Evolutionary conservation across 2,113 vertebrate genomes (phyloP).

Genomic region (Stercorarius parasiticus): DNA sequence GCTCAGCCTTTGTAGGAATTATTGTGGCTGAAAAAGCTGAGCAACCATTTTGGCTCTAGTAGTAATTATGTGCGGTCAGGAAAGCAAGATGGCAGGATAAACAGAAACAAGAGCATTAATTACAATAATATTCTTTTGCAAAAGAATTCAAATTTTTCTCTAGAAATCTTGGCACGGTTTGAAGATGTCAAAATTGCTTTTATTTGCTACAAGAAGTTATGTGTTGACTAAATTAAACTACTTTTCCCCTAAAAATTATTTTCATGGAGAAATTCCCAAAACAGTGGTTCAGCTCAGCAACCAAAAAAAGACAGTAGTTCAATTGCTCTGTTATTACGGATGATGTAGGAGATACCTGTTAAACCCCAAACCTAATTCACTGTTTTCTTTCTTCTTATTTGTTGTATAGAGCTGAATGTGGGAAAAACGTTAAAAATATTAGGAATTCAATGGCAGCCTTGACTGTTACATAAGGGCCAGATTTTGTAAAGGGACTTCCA

Average conservation of each 20-base stretch:
- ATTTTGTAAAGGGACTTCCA: background rate
- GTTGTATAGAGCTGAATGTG: background rate
- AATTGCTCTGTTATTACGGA: background rate
- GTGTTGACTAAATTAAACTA: background rate
- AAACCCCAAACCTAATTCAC: background rate
- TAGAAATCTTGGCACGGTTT: background rate
- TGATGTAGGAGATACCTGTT: background rate
- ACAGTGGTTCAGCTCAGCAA: background rate
- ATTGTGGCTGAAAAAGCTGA: background rate
- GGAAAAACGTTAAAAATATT: background rate
- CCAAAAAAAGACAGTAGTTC: background rate
- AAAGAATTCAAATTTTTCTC: background rate
- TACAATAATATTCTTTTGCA: background rate
- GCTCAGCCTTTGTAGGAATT: background rate
- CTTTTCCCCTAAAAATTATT: background rate
- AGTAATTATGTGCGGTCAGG: rapidly evolving
- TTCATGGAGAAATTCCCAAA: background rate
- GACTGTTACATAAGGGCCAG: background rate
- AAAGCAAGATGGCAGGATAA: background rate
- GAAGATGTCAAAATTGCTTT: background rate
- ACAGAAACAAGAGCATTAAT: background rate
- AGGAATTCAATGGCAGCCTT: background rate
- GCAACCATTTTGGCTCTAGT: background rate
- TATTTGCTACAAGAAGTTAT: background rate
- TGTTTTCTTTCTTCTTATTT: background rate